Percentiles rank a stretch among this genome's conserved stretches.
Conservation (phyloP, 2,797 vertebrate species). For the Muscicapa comitata region DNA sequence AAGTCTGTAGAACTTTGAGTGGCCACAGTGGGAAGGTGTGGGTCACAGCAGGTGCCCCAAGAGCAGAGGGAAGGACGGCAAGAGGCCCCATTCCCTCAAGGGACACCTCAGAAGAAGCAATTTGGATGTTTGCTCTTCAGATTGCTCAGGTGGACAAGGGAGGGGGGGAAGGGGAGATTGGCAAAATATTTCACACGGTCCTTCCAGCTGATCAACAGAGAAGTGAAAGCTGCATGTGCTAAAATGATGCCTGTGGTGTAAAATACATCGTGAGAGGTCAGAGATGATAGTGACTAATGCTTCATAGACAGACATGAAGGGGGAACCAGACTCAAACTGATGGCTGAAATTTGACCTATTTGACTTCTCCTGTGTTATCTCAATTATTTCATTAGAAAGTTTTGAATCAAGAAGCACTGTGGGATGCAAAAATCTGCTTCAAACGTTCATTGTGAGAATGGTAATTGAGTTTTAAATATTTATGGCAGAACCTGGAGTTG, state of each 20-base stretch:
- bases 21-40: neutral
- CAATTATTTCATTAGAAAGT: neutral
- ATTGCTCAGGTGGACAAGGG: neutral
- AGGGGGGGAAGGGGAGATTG: neutral
- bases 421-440: neutral
- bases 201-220: neutral
- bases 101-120: neutral
- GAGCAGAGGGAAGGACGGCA: neutral
- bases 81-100: neutral
- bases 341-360: neutral
- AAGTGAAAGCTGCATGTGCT: neutral
- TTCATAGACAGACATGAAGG: neutral
- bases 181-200: neutral
- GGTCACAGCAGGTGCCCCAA: neutral
- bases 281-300: neutral
- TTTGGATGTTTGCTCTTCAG: neutral
- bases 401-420: neutral
- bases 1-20: neutral
- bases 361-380: neutral
- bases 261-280: neutral
- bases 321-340: neutral
- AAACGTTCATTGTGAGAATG: neutral
- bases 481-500: neutral
- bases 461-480: constrained; percentile 39
- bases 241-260: neutral